Conservation (phyloP, 2,797 vertebrate species). For the Gadopsis bispinosus region DNA sequence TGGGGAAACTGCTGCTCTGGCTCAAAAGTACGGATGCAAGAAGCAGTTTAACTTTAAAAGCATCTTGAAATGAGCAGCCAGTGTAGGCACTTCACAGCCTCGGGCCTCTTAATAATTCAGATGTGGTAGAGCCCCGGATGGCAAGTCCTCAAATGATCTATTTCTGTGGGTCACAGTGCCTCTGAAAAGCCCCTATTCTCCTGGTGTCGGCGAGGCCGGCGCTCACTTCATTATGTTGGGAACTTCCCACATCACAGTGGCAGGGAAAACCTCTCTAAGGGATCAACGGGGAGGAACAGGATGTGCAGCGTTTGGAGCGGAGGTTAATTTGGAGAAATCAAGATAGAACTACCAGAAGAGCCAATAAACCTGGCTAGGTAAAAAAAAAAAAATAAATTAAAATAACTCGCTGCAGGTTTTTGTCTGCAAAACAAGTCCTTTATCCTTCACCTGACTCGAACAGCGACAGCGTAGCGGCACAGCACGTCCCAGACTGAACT, state of each 20-base stretch:
- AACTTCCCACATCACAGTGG: constrained; percentile 41
- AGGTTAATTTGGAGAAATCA: constrained; percentile 24
- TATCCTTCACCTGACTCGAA: constrained; percentile 3
- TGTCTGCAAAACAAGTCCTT: not conserved
- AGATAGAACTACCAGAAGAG: not conserved
- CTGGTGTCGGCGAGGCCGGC: constrained; percentile 20
- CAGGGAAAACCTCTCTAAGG: constrained; percentile 24
- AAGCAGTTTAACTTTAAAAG: constrained; percentile 65
- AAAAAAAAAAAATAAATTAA: not conserved
- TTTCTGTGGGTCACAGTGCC: constrained; percentile 48
- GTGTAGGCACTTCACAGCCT: constrained; percentile 61
- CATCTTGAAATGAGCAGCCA: constrained; percentile 55
- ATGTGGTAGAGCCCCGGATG: constrained; percentile 51
- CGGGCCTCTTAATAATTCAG: constrained; percentile 75
- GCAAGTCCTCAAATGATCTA: constrained; percentile 64
- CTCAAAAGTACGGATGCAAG: constrained; percentile 32
- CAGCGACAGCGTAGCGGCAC: not conserved
- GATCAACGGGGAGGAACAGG: constrained; percentile 2
- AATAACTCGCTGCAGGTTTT: no score
- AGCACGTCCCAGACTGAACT: not conserved
- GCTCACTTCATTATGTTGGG: constrained; percentile 38
- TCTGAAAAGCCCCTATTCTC: constrained; percentile 47
- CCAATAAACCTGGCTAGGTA: not conserved
- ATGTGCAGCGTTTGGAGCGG: not conserved
- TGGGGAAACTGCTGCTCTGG: constrained; percentile 33